Evolutionary conservation across 2,888 invertebrate genomes (phyloP), one percentile per base, ranked within the genome.

Genomic region (Harpagoxenus sublaevis): DNA sequence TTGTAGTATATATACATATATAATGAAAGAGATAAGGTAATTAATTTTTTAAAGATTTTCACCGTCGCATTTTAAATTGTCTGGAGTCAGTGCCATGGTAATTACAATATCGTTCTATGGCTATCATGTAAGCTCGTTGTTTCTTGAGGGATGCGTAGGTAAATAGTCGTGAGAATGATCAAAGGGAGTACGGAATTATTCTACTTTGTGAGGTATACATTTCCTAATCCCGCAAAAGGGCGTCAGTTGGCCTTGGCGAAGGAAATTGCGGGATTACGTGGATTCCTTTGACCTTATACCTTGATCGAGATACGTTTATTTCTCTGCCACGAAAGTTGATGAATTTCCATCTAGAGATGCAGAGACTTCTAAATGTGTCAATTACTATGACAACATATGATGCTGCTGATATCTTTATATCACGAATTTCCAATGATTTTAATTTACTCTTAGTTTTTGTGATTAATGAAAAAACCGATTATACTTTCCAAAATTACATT

Each of bases 181-280:
- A 53, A 75, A 73, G 66, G 73, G 48, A 57, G 62, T 53, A 18
- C 48, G 53, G 51, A 86, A 84, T 84, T 84, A 87, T 84, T 77
- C 53, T 57, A 71, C 66, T 62, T 65, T 12, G n/a, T 28, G 81
- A 51, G 60, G 39, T 48, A 45, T 73, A 81, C 73, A 39, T 66
- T 66, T 81, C 66, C 57, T 84, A 66, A 62, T 70, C n/a, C 48
- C 15, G 51, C 42, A 53, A 81, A 81, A 81, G 60, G 48, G 60
- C 48, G 71, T 71, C 55, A 78, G 60, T 51, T 71, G 60, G 60
- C 9, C 60, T 60, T 18, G 35, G 45, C 12, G 35, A 79, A 68
- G 79, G 70, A 81, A 62, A 81, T 81, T 81, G 79, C 39, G 8
- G 48, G 48, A 71, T 81, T 71, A 71, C 35, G 12, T 5, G 12